phyloP scores from a whole-genome alignment of 2,888 invertebrate genomes.

The Tetragonula carbonaria region DNA sequence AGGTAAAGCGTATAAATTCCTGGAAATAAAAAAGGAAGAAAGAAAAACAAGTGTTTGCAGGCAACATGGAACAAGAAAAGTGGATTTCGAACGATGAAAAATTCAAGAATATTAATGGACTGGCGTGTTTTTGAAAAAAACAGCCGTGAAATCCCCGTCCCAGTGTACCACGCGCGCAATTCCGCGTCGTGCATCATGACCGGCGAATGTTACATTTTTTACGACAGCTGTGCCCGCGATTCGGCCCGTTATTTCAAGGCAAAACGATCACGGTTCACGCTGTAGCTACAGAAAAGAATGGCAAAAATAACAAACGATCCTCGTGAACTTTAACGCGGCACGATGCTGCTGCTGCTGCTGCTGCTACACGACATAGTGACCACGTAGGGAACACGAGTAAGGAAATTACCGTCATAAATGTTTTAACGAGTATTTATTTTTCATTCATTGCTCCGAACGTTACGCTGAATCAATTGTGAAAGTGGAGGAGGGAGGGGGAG shows the following conservation, averaged over 20 bases:
- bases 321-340: conserved; percentile 1
- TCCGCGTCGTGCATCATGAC: neutral
- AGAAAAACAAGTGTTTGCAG: neutral
- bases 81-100: conserved; percentile 4
- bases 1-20: neutral
- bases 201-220: conserved; percentile 30
- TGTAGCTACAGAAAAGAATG: neutral
- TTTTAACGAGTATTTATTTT: neutral
- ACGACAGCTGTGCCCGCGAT: neutral
- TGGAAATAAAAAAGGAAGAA: neutral
- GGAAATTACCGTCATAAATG: conserved; percentile 2
- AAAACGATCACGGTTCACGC: conserved; percentile 17
- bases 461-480: neutral
- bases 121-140: neutral
- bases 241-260: neutral
- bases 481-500: no score
- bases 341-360: no score
- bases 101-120: conserved; percentile 24
- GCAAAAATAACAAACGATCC: neutral
- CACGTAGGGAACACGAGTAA: neutral
- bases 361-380: no score
- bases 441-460: neutral
- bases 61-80: neutral
- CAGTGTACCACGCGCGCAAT: neutral
- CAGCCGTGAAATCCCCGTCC: neutral